phyloP scores from a whole-genome alignment of 2,797 vertebrate species.

The Oophaga sylvatica region DNA sequence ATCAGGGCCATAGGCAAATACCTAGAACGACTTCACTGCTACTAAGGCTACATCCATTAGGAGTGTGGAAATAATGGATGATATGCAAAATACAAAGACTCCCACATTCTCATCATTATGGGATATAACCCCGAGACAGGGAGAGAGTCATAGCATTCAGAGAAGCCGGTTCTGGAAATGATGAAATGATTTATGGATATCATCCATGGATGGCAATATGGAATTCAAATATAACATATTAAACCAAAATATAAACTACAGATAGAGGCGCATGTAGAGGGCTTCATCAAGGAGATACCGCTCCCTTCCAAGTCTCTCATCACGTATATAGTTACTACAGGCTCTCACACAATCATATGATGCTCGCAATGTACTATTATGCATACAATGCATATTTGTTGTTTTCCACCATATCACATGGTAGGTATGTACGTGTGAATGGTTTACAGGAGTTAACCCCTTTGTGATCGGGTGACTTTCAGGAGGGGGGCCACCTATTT shows the following conservation, averaged over 20 bases:
- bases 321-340: neutral
- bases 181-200: neutral
- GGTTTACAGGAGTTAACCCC: no score
- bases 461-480: no score
- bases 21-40: neutral
- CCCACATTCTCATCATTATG: neutral
- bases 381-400: neutral
- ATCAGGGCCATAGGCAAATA: conserved; percentile 5
- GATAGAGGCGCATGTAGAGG: neutral
- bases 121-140: neutral
- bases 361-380: neutral
- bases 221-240: neutral
- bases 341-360: neutral
- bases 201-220: neutral
- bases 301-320: neutral
- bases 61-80: neutral
- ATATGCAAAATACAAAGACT: neutral
- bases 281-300: neutral
- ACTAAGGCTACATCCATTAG: neutral
- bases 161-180: neutral
- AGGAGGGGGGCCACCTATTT: no score
- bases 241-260: neutral
- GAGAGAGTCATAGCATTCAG: neutral
- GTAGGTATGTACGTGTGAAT: no score
- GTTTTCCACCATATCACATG: no score